A percentile compares a stretch with the other conserved stretches of the same genome.
These are phyloP conservation scores for Paramuricea clavata DNA, from an alignment of 92 coral and sea anemone species.

Conservation along the genomic window DNA sequence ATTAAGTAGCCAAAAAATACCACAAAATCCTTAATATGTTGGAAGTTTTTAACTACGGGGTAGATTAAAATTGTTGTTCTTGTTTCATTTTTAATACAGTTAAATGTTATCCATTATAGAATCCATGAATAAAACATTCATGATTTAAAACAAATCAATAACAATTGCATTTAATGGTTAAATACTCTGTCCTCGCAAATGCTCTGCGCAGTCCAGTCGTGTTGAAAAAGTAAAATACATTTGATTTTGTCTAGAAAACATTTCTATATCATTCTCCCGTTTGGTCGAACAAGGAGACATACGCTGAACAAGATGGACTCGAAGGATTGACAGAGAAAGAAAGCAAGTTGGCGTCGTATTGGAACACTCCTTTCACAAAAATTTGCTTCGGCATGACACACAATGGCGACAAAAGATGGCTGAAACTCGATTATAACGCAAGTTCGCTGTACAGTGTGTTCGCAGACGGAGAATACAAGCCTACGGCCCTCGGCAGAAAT, in stretches of 20 bases:
- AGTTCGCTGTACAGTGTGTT: conserved; percentile 19
- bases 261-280: neutral
- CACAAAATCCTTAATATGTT: too few relatives aligned
- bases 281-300: conserved; percentile 13
- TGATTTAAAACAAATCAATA: too few relatives aligned
- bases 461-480: neutral
- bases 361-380: conserved; percentile 28
- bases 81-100: too few relatives aligned
- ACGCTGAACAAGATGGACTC: neutral
- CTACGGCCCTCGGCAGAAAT: conserved; percentile 1
- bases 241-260: neutral
- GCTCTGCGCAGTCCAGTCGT: too few relatives aligned
- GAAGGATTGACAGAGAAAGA: conserved; percentile 23
- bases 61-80: too few relatives aligned
- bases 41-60: too few relatives aligned
- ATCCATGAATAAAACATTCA: too few relatives aligned
- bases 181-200: too few relatives aligned
- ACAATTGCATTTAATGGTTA: too few relatives aligned
- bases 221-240: too few relatives aligned
- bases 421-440: neutral
- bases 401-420: neutral
- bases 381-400: neutral
- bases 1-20: too few relatives aligned
- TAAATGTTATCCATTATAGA: too few relatives aligned
- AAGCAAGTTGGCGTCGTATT: conserved; percentile 18